Percentiles rank a stretch among this genome's conserved stretches.
Evolutionary conservation across 2,888 invertebrate genomes (phyloP).

Genomic region (Ormyrus labotus): DNA sequence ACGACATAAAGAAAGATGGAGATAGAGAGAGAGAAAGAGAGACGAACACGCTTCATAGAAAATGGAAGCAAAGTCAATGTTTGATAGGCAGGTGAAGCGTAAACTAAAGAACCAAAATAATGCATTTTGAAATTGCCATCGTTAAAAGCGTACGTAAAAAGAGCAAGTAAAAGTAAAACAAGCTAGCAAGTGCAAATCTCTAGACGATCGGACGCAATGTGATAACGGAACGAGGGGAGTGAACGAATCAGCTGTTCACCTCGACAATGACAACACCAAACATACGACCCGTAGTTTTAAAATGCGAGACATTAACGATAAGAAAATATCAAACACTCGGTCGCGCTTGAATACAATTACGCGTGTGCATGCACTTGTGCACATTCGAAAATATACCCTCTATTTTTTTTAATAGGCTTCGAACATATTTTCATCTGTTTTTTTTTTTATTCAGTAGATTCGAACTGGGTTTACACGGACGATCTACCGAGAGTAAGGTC

Average conservation of each 20-base stretch:
- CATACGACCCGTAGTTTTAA: constrained; percentile 18
- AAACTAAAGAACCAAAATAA: no score
- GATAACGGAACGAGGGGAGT: background rate
- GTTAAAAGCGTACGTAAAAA: no score
- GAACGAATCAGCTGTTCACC: constrained; percentile 51
- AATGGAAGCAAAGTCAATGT: no score
- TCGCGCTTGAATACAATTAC: background rate
- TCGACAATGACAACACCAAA: constrained; percentile 46
- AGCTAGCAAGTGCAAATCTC: no score
- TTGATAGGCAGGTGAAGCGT: no score
- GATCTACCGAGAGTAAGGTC: no score
- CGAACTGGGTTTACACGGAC: no score
- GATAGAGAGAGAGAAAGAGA: constrained; percentile 7
- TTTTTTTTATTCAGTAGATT: no score
- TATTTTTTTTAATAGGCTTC: background rate
- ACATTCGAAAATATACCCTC: background rate
- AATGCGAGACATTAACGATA: background rate
- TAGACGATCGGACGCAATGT: no score
- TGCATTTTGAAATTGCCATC: no score
- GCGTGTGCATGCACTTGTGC: background rate
- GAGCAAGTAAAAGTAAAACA: no score
- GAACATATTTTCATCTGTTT: background rate
- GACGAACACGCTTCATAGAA: constrained; percentile 10
- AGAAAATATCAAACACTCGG: background rate
- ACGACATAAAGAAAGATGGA: constrained; percentile 23